Evolutionary conservation across 2,888 invertebrate species (phyloP), one percentile per base, ranked within the genome.

Genomic region (Pharmacophagus antenor): DNA sequence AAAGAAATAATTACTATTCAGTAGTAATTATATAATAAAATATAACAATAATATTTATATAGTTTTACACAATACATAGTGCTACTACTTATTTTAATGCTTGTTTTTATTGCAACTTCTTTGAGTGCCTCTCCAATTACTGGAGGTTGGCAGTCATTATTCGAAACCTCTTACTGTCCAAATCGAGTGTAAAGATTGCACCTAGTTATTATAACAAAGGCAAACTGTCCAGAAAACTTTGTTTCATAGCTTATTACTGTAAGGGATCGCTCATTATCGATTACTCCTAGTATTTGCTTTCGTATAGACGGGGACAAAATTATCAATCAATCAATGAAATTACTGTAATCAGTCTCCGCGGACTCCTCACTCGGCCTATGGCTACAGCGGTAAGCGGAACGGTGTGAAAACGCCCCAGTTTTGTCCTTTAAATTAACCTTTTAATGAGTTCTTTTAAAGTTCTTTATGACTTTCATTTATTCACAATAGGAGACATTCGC

Each of bases 281-380:
- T 18, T 51, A n/a, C 22, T 37, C 20, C 50, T 44, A 50, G 50
- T 20, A 27, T 27, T 51, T 10, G 44, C 25, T 44, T 41, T 49
- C 5, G n/a, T 27, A 5, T 57, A 21, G 46, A 46, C 31, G 21
- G 31, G 21, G 27, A 46, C 51, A 46, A 51, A 44, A 25, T n/a
- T n/a, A n/a, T n/a, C n/a, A n/a, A n/a, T n/a, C n/a, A 50, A 46
- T 57, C 51, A 46, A 51, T 22, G 21, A 25, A 51, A 58, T 58
- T 15, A 47, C 25, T 42, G 27, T 49, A 48, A 59, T 54, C 48
- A 59, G 31, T 51, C 8, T 42, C 27, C 53, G 41, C 20, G 53
- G 48, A 41, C 52, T 37, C 31, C 18, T 58, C 46, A n/a, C n/a
- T n/a, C n/a, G n/a, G n/a, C n/a, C n/a, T n/a, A n/a, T n/a, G 18